phyloP scores from a whole-genome alignment of 2,113 vertebrate genomes.

The Athene cunicularia region DNA sequence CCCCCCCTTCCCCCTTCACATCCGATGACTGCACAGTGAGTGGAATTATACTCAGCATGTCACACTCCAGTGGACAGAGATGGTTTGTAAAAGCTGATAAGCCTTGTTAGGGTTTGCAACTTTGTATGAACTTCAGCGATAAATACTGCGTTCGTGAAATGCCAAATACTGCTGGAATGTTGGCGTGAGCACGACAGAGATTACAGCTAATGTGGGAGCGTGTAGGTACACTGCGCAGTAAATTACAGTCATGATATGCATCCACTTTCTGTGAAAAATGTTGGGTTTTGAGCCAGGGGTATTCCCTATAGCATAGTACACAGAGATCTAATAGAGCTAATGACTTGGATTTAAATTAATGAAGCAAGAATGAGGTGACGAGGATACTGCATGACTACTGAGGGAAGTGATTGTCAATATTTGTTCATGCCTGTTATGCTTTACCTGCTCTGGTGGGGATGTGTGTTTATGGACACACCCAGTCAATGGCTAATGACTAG shows the following conservation, averaged over 20 bases:
- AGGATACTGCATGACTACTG: neutral
- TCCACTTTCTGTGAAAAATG: slow-evolving; percentile 3
- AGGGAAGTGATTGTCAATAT: slow-evolving; percentile 48
- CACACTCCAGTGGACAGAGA: neutral
- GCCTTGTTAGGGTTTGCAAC: slow-evolving; percentile 44
- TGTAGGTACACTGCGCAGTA: slow-evolving; percentile 19
- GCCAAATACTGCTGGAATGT: slow-evolving; percentile 38
- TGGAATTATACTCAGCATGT: neutral
- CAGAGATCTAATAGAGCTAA: slow-evolving; percentile 47
- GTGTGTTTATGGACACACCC: neutral
- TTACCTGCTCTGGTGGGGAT: neutral
- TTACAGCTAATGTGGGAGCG: slow-evolving; percentile 40
- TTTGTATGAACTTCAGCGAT: slow-evolving; percentile 64
- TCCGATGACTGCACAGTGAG: neutral
- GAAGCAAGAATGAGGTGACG: slow-evolving; percentile 20
- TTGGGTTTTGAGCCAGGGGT: neutral
- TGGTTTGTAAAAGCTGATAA: slow-evolving; percentile 56
- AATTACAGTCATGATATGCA: slow-evolving; percentile 39
- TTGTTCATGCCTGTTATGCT: neutral
- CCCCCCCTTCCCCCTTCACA: neutral
- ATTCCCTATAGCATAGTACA: slow-evolving; percentile 29
- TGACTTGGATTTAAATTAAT: slow-evolving; percentile 59
- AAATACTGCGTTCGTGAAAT: slow-evolving; percentile 52
- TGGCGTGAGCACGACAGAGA: slow-evolving; percentile 39
- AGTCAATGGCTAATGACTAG: neutral